Evolutionary conservation across 2,113 vertebrate genomes (phyloP), one percentile per base, ranked within the genome.

Genomic region (Malurus cyaneus): DNA sequence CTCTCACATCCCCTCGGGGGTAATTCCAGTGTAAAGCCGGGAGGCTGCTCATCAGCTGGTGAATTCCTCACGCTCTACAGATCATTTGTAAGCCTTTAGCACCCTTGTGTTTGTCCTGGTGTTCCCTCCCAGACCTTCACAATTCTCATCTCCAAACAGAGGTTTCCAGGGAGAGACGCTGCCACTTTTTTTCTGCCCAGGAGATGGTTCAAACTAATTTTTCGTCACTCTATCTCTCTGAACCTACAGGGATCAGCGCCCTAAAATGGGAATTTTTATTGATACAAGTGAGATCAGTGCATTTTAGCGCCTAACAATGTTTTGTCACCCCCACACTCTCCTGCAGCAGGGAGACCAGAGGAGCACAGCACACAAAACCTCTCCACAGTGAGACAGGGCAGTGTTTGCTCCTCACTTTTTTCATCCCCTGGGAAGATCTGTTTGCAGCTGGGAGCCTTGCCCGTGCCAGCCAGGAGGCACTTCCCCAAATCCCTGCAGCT

Each of bases 351-450:
- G 31, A 90, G 10, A n/a, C 21, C 32, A 47, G 32, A 87, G 73
- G 13, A 59, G 12, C 73, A 25, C 5, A 47, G 14, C 23, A 32
- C 0, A 5, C 0, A 2, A 46, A 82, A 56, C 56, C 9, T 53
- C 41, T 34, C 26, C n/a, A 2, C 9, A 9, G 25, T 20, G 46
- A n/a, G 20, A 57, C 32, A 70, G 18, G 6, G 32, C 41, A 72
- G 15, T 0, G 0, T 50, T 66, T 36, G 8, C 18, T 41, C 47
- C 19, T 64, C 14, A 7, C 7, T 41, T 49, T 52, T 49, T 44
- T 6, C 47, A 49, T 31, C 31, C 31, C 39, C 77, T 49, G 25
- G 28, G 24, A 47, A 67, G 64, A 25, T 29, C 59, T 26, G 9
- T 18, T 42, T 9, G 4, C 36, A 67, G 39, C 14, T 83, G 67